These are phyloP conservation scores for Aplysia californica DNA, from an alignment of 1,140 invertebrate species.

Conservation along the genomic window DNA sequence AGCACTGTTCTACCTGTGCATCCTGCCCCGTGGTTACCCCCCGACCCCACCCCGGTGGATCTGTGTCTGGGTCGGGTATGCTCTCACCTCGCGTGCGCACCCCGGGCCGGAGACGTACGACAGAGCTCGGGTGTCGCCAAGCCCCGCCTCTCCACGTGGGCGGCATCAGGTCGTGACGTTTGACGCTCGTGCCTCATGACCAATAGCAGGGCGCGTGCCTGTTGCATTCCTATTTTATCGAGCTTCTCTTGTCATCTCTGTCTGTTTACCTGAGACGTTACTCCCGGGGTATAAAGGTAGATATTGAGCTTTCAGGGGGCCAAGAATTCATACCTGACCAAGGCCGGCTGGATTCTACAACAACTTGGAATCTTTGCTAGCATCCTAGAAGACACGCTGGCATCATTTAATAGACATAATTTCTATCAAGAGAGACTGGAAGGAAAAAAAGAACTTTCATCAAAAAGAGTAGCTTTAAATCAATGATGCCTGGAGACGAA, in stretches of 20 bases:
- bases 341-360: too few species aligned
- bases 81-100: background rate
- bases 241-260: background rate
- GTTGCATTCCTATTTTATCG: slow-evolving; percentile 28
- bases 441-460: too few species aligned
- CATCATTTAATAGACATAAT: too few species aligned
- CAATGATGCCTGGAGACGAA: too few species aligned
- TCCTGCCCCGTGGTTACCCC: background rate
- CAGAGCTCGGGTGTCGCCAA: slow-evolving; percentile 2
- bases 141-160: slow-evolving; percentile 28
- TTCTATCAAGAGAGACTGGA: too few species aligned
- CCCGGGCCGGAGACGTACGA: slow-evolving; percentile 23
- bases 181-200: slow-evolving; percentile 34
- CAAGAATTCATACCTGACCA: background rate
- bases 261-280: slow-evolving; percentile 5
- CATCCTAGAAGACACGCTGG: too few species aligned
- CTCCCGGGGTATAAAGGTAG: slow-evolving; percentile 27
- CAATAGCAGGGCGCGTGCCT: slow-evolving; percentile 33
- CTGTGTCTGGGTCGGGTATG: too few species aligned
- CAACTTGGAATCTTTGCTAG: too few species aligned
- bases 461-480: too few species aligned
- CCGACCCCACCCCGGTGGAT: background rate
- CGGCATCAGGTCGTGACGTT: slow-evolving; percentile 30
- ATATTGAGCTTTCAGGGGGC: background rate
- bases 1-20: too few species aligned